Conservation (phyloP, 2,888 invertebrate species). For the Napeogenes inachia region DNA sequence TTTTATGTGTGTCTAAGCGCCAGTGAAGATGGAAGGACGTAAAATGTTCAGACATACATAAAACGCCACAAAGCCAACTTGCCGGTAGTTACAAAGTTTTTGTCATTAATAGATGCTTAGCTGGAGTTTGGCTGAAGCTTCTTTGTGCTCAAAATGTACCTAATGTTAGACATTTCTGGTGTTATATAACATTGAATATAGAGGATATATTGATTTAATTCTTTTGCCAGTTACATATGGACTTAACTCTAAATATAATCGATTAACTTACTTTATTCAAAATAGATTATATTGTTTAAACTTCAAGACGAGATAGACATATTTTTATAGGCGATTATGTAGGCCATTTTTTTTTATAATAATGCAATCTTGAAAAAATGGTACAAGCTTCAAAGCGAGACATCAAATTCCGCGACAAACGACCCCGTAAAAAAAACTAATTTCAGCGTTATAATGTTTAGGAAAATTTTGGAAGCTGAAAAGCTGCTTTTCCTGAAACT, state of each 20-base stretch:
- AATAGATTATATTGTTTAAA: not conserved
- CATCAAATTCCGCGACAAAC: constrained; percentile 8
- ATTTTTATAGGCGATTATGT: not conserved
- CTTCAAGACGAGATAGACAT: not conserved
- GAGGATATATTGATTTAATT: too few species aligned
- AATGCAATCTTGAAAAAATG: constrained; percentile 5
- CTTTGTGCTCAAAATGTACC: not conserved
- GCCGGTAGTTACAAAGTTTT: constrained; percentile 13
- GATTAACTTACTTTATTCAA: too few species aligned
- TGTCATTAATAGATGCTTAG: constrained; percentile 16
- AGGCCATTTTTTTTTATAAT: not conserved
- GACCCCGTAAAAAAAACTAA: constrained; percentile 13
- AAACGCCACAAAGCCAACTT: constrained; percentile 8
- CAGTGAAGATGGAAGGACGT: constrained; percentile 10
- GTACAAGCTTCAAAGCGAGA: constrained; percentile 4
- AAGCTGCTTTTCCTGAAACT: constrained; percentile 16
- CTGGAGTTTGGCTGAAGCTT: constrained; percentile 9
- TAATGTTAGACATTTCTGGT: too few species aligned
- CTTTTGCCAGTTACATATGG: too few species aligned
- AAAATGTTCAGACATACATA: constrained; percentile 9
- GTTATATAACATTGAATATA: too few species aligned
- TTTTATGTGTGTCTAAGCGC: constrained; percentile 4
- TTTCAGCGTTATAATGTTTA: constrained; percentile 14
- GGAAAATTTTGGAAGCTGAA: constrained; percentile 14
- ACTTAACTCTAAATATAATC: too few species aligned